Conservation (phyloP, 2,797 vertebrate species). For the Galagoides demidoff region DNA sequence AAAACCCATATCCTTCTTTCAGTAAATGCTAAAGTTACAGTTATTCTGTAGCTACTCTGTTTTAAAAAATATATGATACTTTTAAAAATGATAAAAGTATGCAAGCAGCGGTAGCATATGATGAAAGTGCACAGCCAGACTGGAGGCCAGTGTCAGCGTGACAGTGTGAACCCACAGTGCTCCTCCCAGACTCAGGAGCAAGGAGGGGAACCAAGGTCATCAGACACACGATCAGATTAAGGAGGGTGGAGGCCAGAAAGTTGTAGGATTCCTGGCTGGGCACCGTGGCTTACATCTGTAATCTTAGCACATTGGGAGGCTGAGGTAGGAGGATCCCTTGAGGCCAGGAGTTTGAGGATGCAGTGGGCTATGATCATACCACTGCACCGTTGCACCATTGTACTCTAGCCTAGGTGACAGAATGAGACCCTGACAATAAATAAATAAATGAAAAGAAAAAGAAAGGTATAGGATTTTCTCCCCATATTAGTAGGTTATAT, state of each 20-base stretch:
- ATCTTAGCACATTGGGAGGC: not conserved
- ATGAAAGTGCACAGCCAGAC: not conserved
- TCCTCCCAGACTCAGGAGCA: not conserved
- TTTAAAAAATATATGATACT: not conserved
- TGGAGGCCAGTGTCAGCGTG: not conserved
- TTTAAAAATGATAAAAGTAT: not conserved
- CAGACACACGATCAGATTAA: not conserved
- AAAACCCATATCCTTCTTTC: not conserved
- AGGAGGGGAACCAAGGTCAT: not conserved
- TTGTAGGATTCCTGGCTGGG: not conserved
- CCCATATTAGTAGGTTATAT: not conserved
- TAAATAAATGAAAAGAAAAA: not conserved
- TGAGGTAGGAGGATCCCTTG: not conserved
- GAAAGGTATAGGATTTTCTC: not conserved
- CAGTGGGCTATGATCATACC: not conserved
- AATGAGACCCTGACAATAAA: not conserved
- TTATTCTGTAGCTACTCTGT: not conserved
- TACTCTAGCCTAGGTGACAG: not conserved
- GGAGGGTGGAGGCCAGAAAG: not conserved
- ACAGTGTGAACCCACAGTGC: too few relatives aligned
- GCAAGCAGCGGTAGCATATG: not conserved
- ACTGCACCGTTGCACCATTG: not conserved
- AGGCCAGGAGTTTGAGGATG: not conserved
- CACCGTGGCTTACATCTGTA: not conserved
- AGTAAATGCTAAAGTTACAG: not conserved